A percentile compares a stretch with the other conserved stretches of the same genome.
phyloP scores from a whole-genome alignment of 2,797 vertebrate genomes.

The Anguilla marmorata region DNA sequence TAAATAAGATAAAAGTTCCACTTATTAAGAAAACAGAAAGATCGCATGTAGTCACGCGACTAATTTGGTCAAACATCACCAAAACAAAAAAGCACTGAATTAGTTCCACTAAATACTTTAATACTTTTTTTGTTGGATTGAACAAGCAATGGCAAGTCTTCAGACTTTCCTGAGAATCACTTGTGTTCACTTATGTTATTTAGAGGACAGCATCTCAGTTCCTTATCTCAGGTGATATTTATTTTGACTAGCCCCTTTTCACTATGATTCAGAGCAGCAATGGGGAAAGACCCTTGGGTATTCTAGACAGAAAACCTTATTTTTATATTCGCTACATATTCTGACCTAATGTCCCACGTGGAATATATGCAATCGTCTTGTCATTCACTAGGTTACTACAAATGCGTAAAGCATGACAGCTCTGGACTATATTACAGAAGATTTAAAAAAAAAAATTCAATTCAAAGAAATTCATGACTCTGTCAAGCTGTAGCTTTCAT shows the following conservation, averaged over 20 bases:
- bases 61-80: neutral
- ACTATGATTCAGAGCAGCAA: neutral
- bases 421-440: neutral
- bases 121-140: neutral
- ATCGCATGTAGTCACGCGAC: neutral
- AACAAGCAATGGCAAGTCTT: neutral
- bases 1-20: neutral
- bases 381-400: neutral
- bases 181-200: neutral
- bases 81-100: neutral
- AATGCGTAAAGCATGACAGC: neutral
- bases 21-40: neutral
- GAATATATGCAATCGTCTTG: neutral
- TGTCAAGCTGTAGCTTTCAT: neutral
- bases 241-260: neutral
- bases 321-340: neutral
- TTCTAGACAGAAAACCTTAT: neutral
- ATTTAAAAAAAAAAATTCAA: neutral
- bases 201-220: neutral
- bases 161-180: neutral
- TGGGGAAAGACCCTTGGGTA: neutral
- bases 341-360: neutral
- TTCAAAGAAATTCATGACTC: neutral
- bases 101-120: neutral
- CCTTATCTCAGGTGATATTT: neutral